Evolutionary conservation across 2,797 vertebrate species (phyloP), one percentile per base, ranked within the genome.

Genomic region (Catharus ustulatus): DNA sequence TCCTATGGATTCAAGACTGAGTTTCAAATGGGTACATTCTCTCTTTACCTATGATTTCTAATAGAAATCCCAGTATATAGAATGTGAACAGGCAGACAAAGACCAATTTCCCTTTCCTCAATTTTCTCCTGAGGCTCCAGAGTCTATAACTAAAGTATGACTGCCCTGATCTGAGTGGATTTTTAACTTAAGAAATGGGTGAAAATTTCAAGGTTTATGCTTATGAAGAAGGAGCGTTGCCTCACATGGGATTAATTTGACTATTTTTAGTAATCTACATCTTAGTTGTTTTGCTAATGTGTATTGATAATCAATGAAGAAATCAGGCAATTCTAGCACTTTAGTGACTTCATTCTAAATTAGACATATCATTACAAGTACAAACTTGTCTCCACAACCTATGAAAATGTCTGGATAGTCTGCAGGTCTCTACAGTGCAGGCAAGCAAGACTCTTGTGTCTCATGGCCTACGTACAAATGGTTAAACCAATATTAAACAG

Each of bases 41-140:
- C 2, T 45, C 17, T 57, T 87, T 45, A 32, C 6, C 18, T 74
- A 15, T 7, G 17, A 29, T 40, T 21, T 49, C 54, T 61, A 69
- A 34, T 55, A 67, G 32, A 4, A 4, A 42, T 36, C 11, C 2
- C 11, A 29, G 16, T 67, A 40, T 71, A 32, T 9, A 62, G 43
- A 17, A 8, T 15, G 5, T 0, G 1, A 36, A 29, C 21, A 14
- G 5, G 13, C 34, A 80, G 40, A 29, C 6, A 45, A 7, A n/a
- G n/a, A 43, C 2, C 23, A 40, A 48, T 26, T 57, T 1, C 3
- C 3, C 6, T 84, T 76, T 15, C 12, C 9, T 79, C 6, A 5
- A 52, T 51, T 46, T 14, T 58, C 21, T 80, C 7, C 7, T 3
- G 15, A 40, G 19, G 8, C 3, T 52, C 4, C 18, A 63, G 45